A percentile compares a stretch with the other conserved stretches of the same genome.
Conservation (phyloP, 2,888 invertebrate species). For the Drosophila setosimentum region DNA sequence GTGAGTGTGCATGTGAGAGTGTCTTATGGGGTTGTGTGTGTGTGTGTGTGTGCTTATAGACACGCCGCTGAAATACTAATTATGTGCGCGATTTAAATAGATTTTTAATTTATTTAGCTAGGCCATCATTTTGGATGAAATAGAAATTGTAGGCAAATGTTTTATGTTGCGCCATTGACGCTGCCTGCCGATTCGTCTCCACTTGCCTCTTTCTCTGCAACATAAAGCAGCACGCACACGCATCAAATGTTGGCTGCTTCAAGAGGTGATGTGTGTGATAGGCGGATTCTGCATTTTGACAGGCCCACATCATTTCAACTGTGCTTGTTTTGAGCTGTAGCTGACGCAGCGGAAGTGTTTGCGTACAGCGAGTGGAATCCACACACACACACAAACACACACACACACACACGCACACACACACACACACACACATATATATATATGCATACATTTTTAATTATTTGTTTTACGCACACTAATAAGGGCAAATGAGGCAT, state of each 20-base stretch:
- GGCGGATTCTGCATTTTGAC: conserved; percentile 69
- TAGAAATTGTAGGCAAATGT: conserved; percentile 76
- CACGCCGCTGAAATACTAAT: conserved; percentile 80
- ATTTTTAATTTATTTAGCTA: conserved; percentile 80
- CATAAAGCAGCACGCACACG: conserved; percentile 15
- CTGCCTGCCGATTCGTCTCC: conserved; percentile 25
- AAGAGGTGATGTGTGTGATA: conserved; percentile 19
- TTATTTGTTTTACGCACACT: conserved; percentile 75
- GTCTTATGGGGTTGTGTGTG: conserved; percentile 11
- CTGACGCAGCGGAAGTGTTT: conserved; percentile 78
- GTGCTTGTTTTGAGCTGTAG: conserved; percentile 63
- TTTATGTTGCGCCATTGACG: conserved; percentile 76
- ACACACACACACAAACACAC: not conserved
- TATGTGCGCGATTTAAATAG: conserved; percentile 82
- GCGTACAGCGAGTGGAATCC: conserved; percentile 28
- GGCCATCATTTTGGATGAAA: conserved; percentile 75
- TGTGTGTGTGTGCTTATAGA: conserved; percentile 47
- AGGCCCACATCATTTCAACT: conserved; percentile 72
- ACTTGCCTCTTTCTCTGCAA: conserved; percentile 10
- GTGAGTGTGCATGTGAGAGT: not conserved
- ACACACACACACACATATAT: not conserved
- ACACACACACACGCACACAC: not conserved
- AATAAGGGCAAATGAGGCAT: conserved; percentile 79
- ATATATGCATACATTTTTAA: conserved; percentile 63
- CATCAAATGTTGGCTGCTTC: conserved; percentile 24